phyloP scores from a whole-genome alignment of 1,140 invertebrate species.

The Solenopsis fugax region DNA sequence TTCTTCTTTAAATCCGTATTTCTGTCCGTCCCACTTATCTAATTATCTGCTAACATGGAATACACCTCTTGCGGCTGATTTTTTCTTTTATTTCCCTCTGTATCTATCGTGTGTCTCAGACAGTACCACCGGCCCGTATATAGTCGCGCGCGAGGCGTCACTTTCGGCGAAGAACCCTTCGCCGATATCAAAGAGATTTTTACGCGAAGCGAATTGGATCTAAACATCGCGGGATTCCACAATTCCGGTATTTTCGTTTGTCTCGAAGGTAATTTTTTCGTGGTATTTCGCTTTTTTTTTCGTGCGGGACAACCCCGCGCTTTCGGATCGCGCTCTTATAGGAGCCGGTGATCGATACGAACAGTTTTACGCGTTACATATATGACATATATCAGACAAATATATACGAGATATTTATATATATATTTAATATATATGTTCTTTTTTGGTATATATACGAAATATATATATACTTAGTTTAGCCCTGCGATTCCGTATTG shows the following conservation, averaged over 20 bases:
- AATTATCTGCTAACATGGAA: conserved; percentile 81
- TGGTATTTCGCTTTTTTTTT: not conserved
- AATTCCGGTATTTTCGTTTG: not conserved
- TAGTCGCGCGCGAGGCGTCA: not conserved
- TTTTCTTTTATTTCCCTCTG: conserved; percentile 73
- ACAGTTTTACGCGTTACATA: conserved; percentile 75
- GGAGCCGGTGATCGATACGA: conserved; percentile 68
- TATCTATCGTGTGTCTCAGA: conserved; percentile 71
- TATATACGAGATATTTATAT: conserved; percentile 73
- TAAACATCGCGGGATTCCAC: not conserved
- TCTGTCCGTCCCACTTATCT: conserved; percentile 85
- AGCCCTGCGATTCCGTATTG: conserved; percentile 76
- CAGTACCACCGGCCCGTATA: conserved; percentile 80
- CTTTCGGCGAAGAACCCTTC: not conserved
- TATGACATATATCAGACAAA: conserved; percentile 78
- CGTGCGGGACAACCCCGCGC: conserved; percentile 22
- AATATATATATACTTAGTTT: conserved; percentile 76
- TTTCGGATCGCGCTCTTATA: conserved; percentile 47
- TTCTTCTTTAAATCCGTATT: conserved; percentile 78
- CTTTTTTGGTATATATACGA: conserved; percentile 63
- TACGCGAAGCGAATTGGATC: not conserved
- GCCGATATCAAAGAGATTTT: not conserved
- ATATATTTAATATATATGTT: conserved; percentile 68
- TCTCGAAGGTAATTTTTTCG: not conserved
- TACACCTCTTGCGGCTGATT: conserved; percentile 77